These are phyloP conservation scores for Euphonia xanthogaster DNA, from an alignment of 2,797 vertebrate genomes.

Conservation along the genomic window DNA sequence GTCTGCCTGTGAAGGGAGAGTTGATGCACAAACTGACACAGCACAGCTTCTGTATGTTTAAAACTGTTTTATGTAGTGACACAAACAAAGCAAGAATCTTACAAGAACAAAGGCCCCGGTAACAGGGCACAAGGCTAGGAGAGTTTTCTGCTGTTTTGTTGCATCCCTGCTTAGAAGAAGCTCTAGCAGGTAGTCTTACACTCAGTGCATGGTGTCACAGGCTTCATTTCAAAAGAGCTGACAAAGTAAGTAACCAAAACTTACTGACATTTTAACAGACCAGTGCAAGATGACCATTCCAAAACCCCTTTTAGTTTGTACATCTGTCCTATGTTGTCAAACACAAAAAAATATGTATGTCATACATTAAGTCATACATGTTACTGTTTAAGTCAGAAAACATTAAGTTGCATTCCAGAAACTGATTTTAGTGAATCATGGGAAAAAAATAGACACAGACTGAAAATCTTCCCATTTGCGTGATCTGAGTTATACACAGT, in stretches of 20 bases:
- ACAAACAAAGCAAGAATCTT: background rate
- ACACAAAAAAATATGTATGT: background rate
- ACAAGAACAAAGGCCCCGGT: background rate
- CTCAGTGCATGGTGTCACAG: background rate
- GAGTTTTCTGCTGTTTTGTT: background rate
- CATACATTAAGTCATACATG: too few relatives aligned
- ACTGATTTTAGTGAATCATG: background rate
- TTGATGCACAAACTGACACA: background rate
- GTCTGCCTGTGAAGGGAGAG: background rate
- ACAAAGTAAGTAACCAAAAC: background rate
- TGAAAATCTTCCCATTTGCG: background rate
- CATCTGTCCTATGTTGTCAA: background rate
- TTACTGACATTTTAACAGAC: background rate
- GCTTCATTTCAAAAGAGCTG: background rate
- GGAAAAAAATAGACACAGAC: background rate
- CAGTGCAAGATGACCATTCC: background rate
- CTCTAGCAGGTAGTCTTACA: background rate
- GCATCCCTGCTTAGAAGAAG: background rate
- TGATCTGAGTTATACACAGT: background rate
- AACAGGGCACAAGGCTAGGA: background rate
- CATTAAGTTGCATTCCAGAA: background rate
- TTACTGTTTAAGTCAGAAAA: background rate
- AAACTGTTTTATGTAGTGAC: background rate
- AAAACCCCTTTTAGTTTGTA: background rate
- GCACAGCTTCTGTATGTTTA: background rate